These are phyloP conservation scores for Muraenolepis orangiensis DNA, from an alignment of 2,797 vertebrate genomes.

Conservation along the genomic window DNA sequence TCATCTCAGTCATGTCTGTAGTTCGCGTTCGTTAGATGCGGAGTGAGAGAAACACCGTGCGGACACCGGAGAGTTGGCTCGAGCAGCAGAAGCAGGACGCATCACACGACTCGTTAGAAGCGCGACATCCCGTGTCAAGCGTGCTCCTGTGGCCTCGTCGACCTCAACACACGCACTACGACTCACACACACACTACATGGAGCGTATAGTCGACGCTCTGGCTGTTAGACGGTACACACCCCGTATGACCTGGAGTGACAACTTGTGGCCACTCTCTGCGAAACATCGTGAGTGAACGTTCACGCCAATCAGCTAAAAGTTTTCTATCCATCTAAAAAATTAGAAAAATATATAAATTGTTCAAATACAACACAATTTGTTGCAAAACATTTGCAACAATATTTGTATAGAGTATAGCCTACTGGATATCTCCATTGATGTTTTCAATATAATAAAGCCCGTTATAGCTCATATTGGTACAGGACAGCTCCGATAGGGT, in stretches of 20 bases:
- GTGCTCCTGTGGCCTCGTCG: neutral
- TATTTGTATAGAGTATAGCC: neutral
- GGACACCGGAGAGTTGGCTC: neutral
- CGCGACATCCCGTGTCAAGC: neutral
- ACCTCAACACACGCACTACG: neutral
- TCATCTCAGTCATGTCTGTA: constrained; percentile 77
- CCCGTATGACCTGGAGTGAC: constrained; percentile 35
- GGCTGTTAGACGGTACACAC: constrained; percentile 48
- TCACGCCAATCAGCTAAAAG: neutral
- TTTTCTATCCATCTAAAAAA: neutral
- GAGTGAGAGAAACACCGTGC: neutral
- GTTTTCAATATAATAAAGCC: neutral
- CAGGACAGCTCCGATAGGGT: neutral
- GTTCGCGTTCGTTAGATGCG: neutral
- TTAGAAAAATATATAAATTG: neutral
- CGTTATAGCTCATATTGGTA: neutral
- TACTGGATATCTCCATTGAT: neutral
- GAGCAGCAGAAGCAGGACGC: neutral
- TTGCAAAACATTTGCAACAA: neutral
- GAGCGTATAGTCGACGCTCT: constrained; percentile 23
- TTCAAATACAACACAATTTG: neutral
- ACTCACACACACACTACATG: neutral
- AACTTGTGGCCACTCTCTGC: constrained; percentile 53
- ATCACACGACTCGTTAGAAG: neutral
- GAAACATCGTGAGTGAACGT: neutral